A percentile compares a stretch with the other conserved stretches of the same genome.
These are phyloP conservation scores for Heliconius ethilla DNA, from an alignment of 2,888 invertebrate genomes.

Conservation along the genomic window DNA sequence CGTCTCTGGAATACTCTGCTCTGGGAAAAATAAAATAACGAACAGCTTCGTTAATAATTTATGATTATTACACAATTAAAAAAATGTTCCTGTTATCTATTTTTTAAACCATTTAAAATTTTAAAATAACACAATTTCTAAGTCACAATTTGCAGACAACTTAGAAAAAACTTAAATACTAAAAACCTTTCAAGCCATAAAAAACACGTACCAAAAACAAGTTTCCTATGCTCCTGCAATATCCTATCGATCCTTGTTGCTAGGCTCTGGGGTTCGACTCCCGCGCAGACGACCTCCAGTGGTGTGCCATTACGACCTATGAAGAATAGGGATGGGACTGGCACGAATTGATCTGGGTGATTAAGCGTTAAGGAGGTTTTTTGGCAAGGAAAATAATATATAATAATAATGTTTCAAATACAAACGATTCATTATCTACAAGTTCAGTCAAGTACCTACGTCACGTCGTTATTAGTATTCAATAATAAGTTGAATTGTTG, in stretches of 20 bases:
- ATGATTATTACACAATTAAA: too few relatives aligned
- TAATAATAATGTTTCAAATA: too few relatives aligned
- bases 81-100: too few relatives aligned
- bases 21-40: too few relatives aligned
- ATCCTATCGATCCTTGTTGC: conserved; percentile 85
- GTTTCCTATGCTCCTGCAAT: conserved; percentile 79
- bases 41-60: too few relatives aligned
- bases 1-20: too few relatives aligned
- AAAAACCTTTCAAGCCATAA: too few relatives aligned
- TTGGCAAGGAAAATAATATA: background rate
- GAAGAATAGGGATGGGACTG: conserved; percentile 92
- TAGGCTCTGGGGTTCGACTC: conserved; percentile 82
- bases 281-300: conserved; percentile 86
- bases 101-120: too few relatives aligned
- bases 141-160: too few relatives aligned
- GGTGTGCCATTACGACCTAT: conserved; percentile 92
- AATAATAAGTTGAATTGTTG: too few relatives aligned
- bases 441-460: background rate
- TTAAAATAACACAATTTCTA: too few relatives aligned
- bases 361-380: background rate
- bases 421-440: too few relatives aligned
- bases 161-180: background rate
- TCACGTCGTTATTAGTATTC: background rate
- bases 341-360: conserved; percentile 85
- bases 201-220: background rate